Evolutionary conservation across 2,113 vertebrate genomes (phyloP).

Genomic region (Myotis brandtii): DNA sequence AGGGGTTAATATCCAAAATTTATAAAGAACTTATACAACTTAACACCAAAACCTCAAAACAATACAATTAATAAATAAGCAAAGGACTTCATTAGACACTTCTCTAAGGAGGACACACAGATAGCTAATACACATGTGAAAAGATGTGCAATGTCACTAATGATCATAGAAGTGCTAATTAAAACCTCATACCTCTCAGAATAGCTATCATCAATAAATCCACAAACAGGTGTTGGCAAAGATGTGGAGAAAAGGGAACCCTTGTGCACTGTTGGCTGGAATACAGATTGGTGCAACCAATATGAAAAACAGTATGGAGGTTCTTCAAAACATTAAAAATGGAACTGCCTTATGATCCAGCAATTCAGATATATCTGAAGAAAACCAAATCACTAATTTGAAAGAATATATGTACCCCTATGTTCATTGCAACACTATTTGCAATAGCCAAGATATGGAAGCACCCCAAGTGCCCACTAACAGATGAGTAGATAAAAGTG

Average conservation of each 20-base stretch:
- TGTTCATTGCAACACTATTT: not conserved
- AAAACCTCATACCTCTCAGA: not conserved
- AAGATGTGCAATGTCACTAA: not conserved
- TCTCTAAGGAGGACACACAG: not conserved
- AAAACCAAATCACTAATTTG: not conserved
- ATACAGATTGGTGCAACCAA: not conserved
- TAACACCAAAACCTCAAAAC: not conserved
- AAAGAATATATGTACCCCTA: not conserved
- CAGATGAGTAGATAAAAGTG: not conserved
- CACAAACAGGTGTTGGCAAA: not conserved
- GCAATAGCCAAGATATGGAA: not conserved
- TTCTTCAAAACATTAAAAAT: not conserved
- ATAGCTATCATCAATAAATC: not conserved
- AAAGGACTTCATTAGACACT: not conserved
- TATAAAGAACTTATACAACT: not conserved
- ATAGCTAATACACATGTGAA: not conserved
- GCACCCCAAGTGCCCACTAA: not conserved
- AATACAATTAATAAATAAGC: not conserved
- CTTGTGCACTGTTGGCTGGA: not conserved
- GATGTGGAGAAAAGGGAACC: not conserved
- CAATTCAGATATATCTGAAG: not conserved
- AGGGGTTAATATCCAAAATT: not conserved
- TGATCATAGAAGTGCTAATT: not conserved
- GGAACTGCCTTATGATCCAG: not conserved
- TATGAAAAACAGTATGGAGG: not conserved